Percentiles rank a stretch among this genome's conserved stretches.
Evolutionary conservation across 2,888 invertebrate genomes (phyloP).

Genomic region (Meandrusa payeni): DNA sequence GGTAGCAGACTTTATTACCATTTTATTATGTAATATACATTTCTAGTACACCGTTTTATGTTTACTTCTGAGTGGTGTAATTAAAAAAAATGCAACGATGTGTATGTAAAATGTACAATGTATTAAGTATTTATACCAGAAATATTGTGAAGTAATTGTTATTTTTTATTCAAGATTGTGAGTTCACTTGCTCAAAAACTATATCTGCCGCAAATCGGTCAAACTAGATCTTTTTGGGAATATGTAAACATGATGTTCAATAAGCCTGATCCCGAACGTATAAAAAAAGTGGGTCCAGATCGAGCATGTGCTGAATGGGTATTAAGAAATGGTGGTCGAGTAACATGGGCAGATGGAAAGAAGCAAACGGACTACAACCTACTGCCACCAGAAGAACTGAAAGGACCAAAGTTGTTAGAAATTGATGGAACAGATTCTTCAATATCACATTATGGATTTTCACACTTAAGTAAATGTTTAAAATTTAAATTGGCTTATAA

Average conservation of each 20-base stretch:
- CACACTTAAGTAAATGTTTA: conserved; percentile 85
- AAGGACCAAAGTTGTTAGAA: conserved; percentile 78
- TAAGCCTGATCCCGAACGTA: conserved; percentile 84
- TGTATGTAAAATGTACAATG: conserved; percentile 5
- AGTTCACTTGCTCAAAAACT: neutral
- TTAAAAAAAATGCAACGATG: conserved; percentile 20
- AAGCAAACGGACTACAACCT: conserved; percentile 86
- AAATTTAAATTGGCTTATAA: neutral
- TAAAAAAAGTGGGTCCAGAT: conserved; percentile 90
- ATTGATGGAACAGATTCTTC: conserved; percentile 91
- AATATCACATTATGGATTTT: conserved; percentile 91
- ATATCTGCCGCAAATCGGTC: conserved; percentile 30
- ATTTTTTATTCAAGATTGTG: conserved; percentile 7
- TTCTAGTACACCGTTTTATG: too few species aligned
- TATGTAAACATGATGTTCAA: conserved; percentile 84
- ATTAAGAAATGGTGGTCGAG: conserved; percentile 91
- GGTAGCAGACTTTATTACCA: too few species aligned
- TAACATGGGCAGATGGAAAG: conserved; percentile 85
- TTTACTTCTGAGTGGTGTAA: too few species aligned
- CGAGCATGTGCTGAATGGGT: conserved; percentile 97
- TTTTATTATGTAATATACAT: too few species aligned
- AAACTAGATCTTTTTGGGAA: conserved; percentile 65
- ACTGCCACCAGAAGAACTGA: conserved; percentile 80
- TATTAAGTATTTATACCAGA: neutral
- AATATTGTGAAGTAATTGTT: neutral